Conservation (phyloP, 2,888 invertebrate genomes). For the Sesia apiformis region DNA sequence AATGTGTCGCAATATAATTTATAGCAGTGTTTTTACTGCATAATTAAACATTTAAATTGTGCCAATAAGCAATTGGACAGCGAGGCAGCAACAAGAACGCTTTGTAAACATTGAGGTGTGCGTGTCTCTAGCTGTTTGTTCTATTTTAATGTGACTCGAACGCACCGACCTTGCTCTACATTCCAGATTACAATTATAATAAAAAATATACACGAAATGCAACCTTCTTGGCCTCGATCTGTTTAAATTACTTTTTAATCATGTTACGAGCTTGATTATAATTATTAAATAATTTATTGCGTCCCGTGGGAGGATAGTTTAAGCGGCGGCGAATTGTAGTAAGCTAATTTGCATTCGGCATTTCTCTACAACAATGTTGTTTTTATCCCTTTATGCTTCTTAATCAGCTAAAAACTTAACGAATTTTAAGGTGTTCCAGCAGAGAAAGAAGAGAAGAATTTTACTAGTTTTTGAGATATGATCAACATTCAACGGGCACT, state of each 20-base stretch:
- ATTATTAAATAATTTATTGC: no score
- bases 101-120: conserved; percentile 33
- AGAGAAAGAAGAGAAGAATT: no score
- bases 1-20: background rate
- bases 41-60: background rate
- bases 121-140: conserved; percentile 54
- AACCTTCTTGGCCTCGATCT: conserved; percentile 6
- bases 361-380: no score
- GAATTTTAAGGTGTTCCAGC: no score
- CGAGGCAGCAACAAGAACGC: conserved; percentile 20
- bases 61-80: background rate
- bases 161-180: conserved; percentile 60
- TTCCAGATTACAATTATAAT: conserved; percentile 57
- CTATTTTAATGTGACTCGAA: conserved; percentile 57
- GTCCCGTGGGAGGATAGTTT: no score
- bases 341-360: no score
- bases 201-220: conserved; percentile 18
- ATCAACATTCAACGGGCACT: no score
- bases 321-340: no score
- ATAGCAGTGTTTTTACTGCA: background rate
- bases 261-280: no score
- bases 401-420: no score
- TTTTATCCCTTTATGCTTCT: no score
- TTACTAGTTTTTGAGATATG: no score
- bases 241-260: background rate